Evolutionary conservation across 2,888 invertebrate genomes (phyloP), one percentile per base, ranked within the genome.

Genomic region (Quadriops clusia): DNA sequence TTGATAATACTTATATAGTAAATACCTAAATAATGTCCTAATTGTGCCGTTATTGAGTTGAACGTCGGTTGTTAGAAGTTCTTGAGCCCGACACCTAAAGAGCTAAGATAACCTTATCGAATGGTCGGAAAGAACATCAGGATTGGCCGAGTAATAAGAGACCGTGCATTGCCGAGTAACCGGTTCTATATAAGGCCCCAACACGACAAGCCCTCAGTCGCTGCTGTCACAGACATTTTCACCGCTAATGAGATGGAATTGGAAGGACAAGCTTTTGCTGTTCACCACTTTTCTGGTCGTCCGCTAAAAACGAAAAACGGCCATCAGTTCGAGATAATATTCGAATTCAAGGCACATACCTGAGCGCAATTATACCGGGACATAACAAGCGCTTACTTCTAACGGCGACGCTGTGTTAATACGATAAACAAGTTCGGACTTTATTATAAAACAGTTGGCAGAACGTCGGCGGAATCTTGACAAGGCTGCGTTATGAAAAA

Each of bases 161-260:
- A 49, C 46, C 39, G 40, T 43, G 45, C 44, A 45, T 40, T 42
- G 41, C 36, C 31, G 42, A 43, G 44, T 38, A 54, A 59, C 58
- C 58, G 57, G 58, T 59, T 59, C 59, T 58, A 55, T 59, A 59
- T 58, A 59, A 56, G 58, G 58, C 48, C 41, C 46, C 48, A 41
- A 39, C 39, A 43, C 40, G 45, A 54, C 56, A 54, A 56, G 54
- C 56, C 54, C 39, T 37, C 38, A n/a, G n/a, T n/a, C n/a, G 51
- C 49, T 49, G 54, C 58, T 59, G 60, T 60, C 60, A 59, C 51
- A 46, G 56, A 54, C 59, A 59, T 60, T 60, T 61, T 56, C 56
- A 53, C 50, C 58, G 56, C 60, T 61, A 61, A 61, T 61, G 61
- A 61, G 61, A 60, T 59, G 58, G 56, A 60, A 60, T 61, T 58